Evolutionary conservation across 1,140 invertebrate genomes (phyloP).

Genomic region (Glossosoma conforme): DNA sequence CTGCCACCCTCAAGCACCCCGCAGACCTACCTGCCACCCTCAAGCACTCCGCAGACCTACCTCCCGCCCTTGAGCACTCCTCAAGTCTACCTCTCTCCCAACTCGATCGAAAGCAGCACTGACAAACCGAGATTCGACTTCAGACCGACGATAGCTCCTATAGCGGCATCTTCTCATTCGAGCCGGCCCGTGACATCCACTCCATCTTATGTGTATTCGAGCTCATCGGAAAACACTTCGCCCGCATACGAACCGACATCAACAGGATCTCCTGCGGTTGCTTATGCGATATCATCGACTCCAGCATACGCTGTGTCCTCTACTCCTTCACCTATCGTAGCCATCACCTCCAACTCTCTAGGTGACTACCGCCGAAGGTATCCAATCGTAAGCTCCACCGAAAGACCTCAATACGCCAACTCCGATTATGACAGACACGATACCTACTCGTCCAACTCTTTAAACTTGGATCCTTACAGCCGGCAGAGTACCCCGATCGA

Average conservation of each 20-base stretch:
- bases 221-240: conserved; percentile 16
- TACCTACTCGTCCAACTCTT: conserved; percentile 21
- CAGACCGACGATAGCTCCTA: conserved; percentile 42
- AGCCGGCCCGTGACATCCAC: conserved; percentile 35
- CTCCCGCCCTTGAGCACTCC: conserved; percentile 37
- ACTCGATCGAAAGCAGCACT: conserved; percentile 42
- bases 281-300: no score
- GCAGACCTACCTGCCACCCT: conserved; percentile 25
- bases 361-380: conserved; percentile 23
- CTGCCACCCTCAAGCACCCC: conserved; percentile 34
- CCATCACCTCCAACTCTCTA: conserved; percentile 26
- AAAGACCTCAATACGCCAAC: not conserved
- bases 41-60: conserved; percentile 33
- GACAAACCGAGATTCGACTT: conserved; percentile 38
- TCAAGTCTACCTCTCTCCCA: conserved; percentile 44
- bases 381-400: not conserved
- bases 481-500: conserved; percentile 25
- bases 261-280: not conserved
- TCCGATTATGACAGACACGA: conserved; percentile 8
- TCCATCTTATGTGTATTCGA: conserved; percentile 34
- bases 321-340: conserved; percentile 29
- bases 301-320: conserved; percentile 22
- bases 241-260: not conserved
- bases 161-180: conserved; percentile 34
- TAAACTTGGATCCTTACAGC: conserved; percentile 27